Evolutionary conservation across 2,797 vertebrate species (phyloP).

Genomic region (Alcedo atthis): DNA sequence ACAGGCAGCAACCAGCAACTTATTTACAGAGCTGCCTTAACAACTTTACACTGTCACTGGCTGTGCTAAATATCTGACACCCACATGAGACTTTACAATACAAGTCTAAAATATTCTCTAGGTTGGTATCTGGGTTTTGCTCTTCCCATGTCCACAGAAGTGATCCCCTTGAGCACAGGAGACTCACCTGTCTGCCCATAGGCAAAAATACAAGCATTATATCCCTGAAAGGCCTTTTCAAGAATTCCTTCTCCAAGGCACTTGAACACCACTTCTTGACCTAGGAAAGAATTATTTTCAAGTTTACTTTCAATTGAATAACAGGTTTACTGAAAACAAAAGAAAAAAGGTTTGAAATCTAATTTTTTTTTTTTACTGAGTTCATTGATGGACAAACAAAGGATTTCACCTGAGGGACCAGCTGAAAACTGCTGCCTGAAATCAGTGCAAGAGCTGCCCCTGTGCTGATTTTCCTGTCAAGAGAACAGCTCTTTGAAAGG

Average conservation of each 20-base stretch:
- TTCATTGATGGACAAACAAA: not conserved
- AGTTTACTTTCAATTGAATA: not conserved
- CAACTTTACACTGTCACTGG: not conserved
- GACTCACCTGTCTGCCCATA: constrained; percentile 97
- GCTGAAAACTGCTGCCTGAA: not conserved
- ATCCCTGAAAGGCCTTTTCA: constrained; percentile 99
- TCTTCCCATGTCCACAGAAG: not conserved
- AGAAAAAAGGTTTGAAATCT: not conserved
- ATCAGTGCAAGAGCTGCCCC: not conserved
- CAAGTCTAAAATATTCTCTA: not conserved
- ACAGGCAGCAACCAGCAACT: not conserved
- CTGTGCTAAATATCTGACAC: not conserved
- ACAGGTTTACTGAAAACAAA: not conserved
- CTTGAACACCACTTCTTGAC: constrained; percentile 98
- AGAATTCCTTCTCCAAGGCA: constrained; percentile 99
- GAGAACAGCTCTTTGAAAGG: not conserved
- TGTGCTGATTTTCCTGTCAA: not conserved
- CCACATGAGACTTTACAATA: not conserved
- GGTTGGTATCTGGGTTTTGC: not conserved
- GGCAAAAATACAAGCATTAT: constrained; percentile 99
- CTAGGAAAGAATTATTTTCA: constrained; percentile 71
- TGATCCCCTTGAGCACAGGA: not conserved
- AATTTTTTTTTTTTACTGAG: not conserved
- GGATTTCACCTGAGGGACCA: not conserved
- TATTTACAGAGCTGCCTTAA: not conserved